Percentiles rank a stretch among this genome's conserved stretches.
Conservation (phyloP, 2,888 invertebrate genomes). For the Escarpia spicata region DNA sequence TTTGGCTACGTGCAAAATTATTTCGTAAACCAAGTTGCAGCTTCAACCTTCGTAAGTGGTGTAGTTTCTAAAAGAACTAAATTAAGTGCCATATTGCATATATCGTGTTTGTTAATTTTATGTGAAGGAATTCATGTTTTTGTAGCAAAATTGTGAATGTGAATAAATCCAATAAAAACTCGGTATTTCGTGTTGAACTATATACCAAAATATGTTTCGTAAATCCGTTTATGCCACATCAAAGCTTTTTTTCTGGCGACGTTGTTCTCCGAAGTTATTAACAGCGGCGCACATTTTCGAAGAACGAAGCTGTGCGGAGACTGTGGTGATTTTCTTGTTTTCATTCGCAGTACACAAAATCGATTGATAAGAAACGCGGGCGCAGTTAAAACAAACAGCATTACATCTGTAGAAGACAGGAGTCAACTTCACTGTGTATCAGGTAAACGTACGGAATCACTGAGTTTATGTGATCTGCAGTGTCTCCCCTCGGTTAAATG, state of each 20-base stretch:
- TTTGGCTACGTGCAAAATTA: no score
- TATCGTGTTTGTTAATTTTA: no score
- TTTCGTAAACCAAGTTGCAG: no score
- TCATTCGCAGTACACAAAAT: conserved; percentile 16
- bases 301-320: background rate
- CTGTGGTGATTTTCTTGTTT: background rate
- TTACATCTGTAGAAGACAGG: background rate
- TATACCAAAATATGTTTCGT: no score
- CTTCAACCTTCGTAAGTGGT: no score
- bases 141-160: no score
- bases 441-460: background rate
- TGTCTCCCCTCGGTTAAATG: no score
- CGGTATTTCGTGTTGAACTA: no score
- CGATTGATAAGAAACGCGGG: background rate
- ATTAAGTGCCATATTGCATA: no score
- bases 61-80: no score
- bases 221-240: background rate
- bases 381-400: background rate
- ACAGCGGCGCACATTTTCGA: background rate
- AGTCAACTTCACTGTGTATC: background rate
- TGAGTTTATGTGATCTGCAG: background rate
- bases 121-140: no score
- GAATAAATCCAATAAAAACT: no score
- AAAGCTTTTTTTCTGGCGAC: background rate
- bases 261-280: background rate